Evolutionary conservation across 2,888 invertebrate species (phyloP), one percentile per base, ranked within the genome.

Genomic region (Tortrix viridana): DNA sequence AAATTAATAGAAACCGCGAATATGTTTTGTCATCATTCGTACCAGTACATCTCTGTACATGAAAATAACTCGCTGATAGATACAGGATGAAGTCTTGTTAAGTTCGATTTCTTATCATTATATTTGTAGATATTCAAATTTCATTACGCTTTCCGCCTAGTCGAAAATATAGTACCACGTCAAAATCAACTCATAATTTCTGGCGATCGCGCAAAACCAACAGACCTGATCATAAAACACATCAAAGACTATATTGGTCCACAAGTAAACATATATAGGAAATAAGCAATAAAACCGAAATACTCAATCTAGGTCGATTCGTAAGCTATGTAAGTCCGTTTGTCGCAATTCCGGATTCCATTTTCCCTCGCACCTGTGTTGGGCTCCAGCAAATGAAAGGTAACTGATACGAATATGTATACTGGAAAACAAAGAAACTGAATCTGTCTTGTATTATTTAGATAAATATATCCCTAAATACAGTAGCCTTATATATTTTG

Each of bases 401-500:
- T 46, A 44, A 50, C 49, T n/a, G 48, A 61, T 56, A 61, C 50
- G 50, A 44, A 52, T 52, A 48, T 49, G 18, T 49, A 37, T 44
- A 14, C 19, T 14, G 50, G 26, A 22, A 46, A 62, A 62, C 56
- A 57, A 61, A 55, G 62, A 38, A 53, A 41, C 41, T 38, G 26
- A 57, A 52, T 57, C 57, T 62, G 52, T 56, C 46, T 57, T 57
- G 52, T 57, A 57, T 62, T 62, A 62, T 62, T 52, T 50, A 56
- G 14, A 14, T 3, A 14, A 32, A 6, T 16, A 14, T 41, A 6
- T 41, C 6, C 12, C 12, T 32, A 32, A 32, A 12, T 32, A 32
- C 9, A 32, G 12, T 32, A 32, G 32, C 9, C 12, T n/a, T n/a
- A n/a, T n/a, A n/a, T n/a, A n/a, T n/a, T n/a, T n/a, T n/a, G n/a